These are phyloP conservation scores for Dolomedes plantarius DNA, from an alignment of 2,888 invertebrate genomes.

Conservation along the genomic window DNA sequence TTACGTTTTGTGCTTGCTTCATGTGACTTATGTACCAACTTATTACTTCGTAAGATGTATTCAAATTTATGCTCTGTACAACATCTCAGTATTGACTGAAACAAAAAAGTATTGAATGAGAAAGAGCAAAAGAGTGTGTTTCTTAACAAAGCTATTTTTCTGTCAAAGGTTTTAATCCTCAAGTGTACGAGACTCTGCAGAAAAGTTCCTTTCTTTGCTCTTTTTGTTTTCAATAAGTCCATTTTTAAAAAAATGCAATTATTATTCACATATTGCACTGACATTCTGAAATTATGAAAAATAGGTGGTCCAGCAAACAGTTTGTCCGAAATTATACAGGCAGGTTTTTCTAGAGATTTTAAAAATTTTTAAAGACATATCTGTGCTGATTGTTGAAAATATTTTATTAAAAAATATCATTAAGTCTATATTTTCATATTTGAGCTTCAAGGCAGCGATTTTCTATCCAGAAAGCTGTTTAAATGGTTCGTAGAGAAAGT, in stretches of 20 bases:
- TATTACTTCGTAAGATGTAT: too few species aligned
- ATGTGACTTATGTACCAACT: neutral
- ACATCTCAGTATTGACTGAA: too few species aligned
- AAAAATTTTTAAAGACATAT: neutral
- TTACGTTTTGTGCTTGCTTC: neutral
- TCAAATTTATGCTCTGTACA: too few species aligned
- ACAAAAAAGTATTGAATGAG: too few species aligned
- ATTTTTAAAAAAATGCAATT: too few species aligned
- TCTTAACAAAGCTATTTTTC: too few species aligned
- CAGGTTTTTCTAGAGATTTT: neutral
- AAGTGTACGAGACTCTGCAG: too few species aligned
- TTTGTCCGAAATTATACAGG: neutral
- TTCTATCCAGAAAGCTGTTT: neutral
- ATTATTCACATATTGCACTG: too few species aligned
- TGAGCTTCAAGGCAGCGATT: neutral
- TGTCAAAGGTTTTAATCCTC: too few species aligned
- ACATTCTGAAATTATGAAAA: neutral
- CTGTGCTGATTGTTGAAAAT: neutral
- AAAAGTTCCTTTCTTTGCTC: neutral
- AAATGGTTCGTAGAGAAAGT: neutral
- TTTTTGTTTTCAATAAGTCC: neutral
- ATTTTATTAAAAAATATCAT: neutral
- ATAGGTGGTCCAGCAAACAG: neutral
- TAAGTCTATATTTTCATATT: neutral
- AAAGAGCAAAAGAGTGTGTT: too few species aligned